Percentiles rank a stretch among this genome's conserved stretches.
phyloP scores from a whole-genome alignment of 2,113 vertebrate species.

The Peromyscus californicus region DNA sequence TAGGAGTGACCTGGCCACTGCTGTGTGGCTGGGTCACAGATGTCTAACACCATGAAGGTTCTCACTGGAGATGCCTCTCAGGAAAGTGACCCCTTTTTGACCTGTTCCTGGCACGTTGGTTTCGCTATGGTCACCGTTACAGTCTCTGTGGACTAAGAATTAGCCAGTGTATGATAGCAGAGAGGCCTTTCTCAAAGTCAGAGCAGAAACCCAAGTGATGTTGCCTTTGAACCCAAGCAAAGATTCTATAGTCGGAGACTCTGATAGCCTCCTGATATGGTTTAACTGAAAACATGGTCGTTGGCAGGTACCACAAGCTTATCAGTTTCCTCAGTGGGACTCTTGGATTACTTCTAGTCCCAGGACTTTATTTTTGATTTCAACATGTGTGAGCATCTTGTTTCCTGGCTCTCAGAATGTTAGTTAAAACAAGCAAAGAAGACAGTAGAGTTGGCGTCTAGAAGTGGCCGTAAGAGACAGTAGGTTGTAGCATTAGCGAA shows the following conservation, averaged over 20 bases:
- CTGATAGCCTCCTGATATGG: background rate
- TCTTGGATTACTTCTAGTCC: background rate
- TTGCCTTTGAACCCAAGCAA: background rate
- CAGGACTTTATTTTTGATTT: constrained; percentile 20
- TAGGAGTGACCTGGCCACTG: background rate
- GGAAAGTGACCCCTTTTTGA: background rate
- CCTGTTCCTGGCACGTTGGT: background rate
- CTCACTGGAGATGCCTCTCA: background rate
- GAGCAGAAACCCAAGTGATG: constrained; percentile 24
- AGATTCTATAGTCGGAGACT: background rate
- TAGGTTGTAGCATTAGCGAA: background rate
- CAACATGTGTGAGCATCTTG: background rate
- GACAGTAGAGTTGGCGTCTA: background rate
- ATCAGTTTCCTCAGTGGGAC: background rate
- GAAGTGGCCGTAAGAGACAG: background rate
- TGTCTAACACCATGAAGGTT: background rate
- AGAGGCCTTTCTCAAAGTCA: background rate
- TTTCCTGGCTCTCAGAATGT: background rate
- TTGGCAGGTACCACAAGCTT: background rate
- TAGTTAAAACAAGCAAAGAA: background rate
- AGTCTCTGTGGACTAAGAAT: background rate
- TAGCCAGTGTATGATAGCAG: background rate
- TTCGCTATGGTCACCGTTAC: background rate
- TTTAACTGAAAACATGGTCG: background rate
- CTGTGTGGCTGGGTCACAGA: background rate